Evolutionary conservation across 2,797 vertebrate genomes (phyloP).

Genomic region (Gorsachius magnificus): DNA sequence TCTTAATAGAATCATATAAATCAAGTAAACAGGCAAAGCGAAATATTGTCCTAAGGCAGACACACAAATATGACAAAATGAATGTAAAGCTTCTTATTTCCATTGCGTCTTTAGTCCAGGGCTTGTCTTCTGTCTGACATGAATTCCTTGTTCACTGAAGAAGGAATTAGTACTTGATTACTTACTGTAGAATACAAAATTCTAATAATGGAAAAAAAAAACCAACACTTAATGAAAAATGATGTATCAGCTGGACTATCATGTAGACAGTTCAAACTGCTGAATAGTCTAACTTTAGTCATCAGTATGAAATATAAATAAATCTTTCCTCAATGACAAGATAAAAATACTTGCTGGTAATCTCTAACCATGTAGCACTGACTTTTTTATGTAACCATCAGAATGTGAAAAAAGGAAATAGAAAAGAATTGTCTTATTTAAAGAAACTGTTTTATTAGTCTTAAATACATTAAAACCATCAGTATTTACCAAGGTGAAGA

Average conservation of each 20-base stretch:
- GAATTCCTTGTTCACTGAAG: neutral
- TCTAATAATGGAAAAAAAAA: fast-evolving
- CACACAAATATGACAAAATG: neutral
- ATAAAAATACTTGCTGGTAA: neutral
- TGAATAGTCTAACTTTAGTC: neutral
- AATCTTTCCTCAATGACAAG: too few relatives aligned
- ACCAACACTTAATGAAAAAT: neutral
- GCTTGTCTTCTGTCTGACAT: neutral
- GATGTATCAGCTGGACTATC: neutral
- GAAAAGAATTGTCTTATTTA: neutral
- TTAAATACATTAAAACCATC: neutral
- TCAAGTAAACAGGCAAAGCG: neutral
- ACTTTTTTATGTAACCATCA: neutral
- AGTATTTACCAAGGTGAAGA: neutral
- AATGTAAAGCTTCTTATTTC: neutral
- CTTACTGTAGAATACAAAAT: neutral
- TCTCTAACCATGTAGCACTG: neutral
- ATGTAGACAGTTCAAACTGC: neutral
- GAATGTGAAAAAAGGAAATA: neutral
- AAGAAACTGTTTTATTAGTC: neutral
- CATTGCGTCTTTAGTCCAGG: fast-evolving
- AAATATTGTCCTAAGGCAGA: neutral
- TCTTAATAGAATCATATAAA: neutral
- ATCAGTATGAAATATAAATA: too few relatives aligned
- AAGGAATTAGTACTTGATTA: neutral